Conservation (phyloP, 2,888 invertebrate species). For the Anagyrus pseudococci region DNA sequence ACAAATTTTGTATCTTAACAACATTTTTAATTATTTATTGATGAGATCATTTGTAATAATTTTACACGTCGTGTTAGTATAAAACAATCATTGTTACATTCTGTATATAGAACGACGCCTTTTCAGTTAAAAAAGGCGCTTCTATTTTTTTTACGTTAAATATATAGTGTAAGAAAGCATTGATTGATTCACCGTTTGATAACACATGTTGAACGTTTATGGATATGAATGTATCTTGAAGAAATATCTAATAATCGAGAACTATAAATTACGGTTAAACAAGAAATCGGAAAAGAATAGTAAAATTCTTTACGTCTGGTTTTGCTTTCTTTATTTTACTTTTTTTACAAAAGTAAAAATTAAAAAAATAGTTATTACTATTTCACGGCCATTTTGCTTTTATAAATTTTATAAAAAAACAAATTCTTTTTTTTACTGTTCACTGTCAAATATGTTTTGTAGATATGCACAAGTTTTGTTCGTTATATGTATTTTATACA, state of each 20-base stretch:
- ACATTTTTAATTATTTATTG: constrained; percentile 19
- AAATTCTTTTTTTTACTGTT: constrained; percentile 26
- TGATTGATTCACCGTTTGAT: constrained; percentile 32
- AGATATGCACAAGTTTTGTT: constrained; percentile 26
- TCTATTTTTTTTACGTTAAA: constrained; percentile 37
- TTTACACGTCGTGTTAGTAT: constrained; percentile 24
- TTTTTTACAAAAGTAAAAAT: too few species aligned
- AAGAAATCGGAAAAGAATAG: not conserved
- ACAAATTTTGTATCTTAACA: constrained; percentile 32
- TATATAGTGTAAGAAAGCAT: constrained; percentile 25
- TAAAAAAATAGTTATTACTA: too few species aligned
- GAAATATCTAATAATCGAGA: constrained; percentile 14
- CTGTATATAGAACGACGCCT: constrained; percentile 30
- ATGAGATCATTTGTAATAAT: constrained; percentile 21
- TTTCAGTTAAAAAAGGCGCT: constrained; percentile 24
- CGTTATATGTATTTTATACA: constrained; percentile 10
- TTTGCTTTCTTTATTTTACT: too few species aligned
- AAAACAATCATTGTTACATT: constrained; percentile 35
- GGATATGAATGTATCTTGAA: constrained; percentile 30
- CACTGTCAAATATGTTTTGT: constrained; percentile 4
- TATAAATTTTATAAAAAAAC: constrained; percentile 20
- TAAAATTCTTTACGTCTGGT: too few species aligned
- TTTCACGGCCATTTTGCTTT: constrained; percentile 3
- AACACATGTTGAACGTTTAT: constrained; percentile 31
- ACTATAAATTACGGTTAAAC: constrained; percentile 16